Evolutionary conservation across 2,888 invertebrate genomes (phyloP).

Genomic region (Aporophyla nigra): DNA sequence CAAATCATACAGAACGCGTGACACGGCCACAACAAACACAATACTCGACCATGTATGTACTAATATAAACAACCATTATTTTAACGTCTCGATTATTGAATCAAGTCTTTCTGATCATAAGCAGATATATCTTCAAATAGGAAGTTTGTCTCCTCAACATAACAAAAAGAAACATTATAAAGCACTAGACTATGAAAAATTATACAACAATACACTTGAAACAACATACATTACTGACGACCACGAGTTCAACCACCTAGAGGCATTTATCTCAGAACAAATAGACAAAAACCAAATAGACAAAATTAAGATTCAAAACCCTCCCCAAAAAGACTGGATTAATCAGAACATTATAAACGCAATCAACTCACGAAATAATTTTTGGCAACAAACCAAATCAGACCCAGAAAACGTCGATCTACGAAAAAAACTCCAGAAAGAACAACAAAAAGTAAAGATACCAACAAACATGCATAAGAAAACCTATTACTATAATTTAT

Average conservation of each 20-base stretch:
- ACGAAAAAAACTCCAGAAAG: not conserved
- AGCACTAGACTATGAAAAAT: conserved; percentile 7
- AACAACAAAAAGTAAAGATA: not conserved
- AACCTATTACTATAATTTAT: too few relatives aligned
- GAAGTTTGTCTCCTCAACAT: conserved; percentile 15
- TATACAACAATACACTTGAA: conserved; percentile 6
- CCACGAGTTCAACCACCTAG: too few relatives aligned
- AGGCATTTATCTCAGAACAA: too few relatives aligned
- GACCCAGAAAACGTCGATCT: not conserved
- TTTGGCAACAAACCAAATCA: conserved; percentile 11
- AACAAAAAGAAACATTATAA: conserved; percentile 16
- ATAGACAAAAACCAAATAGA: conserved; percentile 1
- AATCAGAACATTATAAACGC: conserved; percentile 10
- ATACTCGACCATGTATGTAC: too few relatives aligned
- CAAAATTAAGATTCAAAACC: not conserved
- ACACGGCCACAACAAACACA: too few relatives aligned
- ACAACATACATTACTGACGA: not conserved
- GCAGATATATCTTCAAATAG: not conserved
- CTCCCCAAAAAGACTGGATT: conserved; percentile 1
- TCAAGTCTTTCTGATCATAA: conserved; percentile 12
- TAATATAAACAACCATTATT: not conserved
- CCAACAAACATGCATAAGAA: conserved; percentile 1
- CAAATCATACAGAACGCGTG: too few relatives aligned
- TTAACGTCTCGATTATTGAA: conserved; percentile 14
- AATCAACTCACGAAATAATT: conserved; percentile 6